Evolutionary conservation across 2,888 invertebrate species (phyloP).

Genomic region (Podabrus alpinus): DNA sequence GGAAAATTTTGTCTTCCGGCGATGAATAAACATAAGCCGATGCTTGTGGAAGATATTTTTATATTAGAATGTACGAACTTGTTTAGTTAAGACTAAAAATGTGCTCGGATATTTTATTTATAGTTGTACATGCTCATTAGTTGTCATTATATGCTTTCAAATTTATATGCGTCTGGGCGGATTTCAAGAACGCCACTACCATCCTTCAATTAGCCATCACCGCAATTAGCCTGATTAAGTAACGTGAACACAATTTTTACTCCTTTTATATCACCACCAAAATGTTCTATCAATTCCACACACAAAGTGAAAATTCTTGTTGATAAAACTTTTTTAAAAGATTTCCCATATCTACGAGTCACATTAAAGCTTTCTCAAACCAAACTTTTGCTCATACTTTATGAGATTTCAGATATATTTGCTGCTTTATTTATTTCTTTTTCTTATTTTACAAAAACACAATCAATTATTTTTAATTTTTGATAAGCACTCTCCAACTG

Average conservation of each 20-base stretch:
- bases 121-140: slow-evolving; percentile 7
- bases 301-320: neutral
- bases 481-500: neutral
- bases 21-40: slow-evolving; percentile 22
- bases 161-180: slow-evolving; percentile 4
- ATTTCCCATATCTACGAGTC: neutral
- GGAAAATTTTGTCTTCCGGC: slow-evolving; percentile 18
- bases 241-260: neutral
- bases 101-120: slow-evolving; percentile 11
- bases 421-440: too few relatives aligned
- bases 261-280: neutral
- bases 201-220: neutral
- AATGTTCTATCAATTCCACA: neutral
- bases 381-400: neutral
- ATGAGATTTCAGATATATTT: neutral
- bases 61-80: neutral
- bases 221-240: neutral
- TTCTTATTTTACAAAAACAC: neutral
- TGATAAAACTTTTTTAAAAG: neutral
- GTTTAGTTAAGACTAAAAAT: neutral
- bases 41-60: slow-evolving; percentile 6
- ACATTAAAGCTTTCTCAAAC: neutral
- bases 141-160: slow-evolving; percentile 6
- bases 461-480: neutral
- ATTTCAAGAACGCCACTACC: neutral